phyloP scores from a whole-genome alignment of 2,888 invertebrate genomes.

The Ichneumon xanthorius region DNA sequence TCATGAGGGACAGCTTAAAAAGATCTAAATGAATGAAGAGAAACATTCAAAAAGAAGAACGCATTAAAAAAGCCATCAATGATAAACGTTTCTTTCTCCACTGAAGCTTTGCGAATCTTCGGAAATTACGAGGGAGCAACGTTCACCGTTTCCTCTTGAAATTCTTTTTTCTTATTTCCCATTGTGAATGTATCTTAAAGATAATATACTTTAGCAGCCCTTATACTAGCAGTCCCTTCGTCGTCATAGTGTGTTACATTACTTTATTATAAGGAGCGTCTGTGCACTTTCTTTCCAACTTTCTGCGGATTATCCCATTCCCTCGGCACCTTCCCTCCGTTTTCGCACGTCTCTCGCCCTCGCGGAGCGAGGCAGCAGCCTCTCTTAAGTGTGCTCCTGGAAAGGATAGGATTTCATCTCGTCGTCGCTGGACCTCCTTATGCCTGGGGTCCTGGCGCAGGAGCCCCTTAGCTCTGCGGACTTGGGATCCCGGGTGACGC shows the following conservation, averaged over 20 bases:
- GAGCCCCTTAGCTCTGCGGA: slow-evolving; percentile 48
- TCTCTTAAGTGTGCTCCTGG: slow-evolving; percentile 74
- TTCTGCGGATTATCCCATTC: slow-evolving; percentile 25
- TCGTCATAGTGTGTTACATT: neutral
- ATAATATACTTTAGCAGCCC: neutral
- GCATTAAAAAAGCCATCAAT: neutral
- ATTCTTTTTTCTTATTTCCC: neutral
- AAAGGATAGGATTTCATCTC: slow-evolving; percentile 80
- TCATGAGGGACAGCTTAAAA: neutral
- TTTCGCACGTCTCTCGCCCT: slow-evolving; percentile 42
- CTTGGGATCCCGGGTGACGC: slow-evolving; percentile 74
- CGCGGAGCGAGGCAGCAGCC: slow-evolving; percentile 64
- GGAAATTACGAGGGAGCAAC: neutral
- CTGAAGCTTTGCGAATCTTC: neutral
- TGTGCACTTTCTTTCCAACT: slow-evolving; percentile 27
- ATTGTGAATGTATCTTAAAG: slow-evolving; percentile 4
- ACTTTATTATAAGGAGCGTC: slow-evolving; percentile 22
- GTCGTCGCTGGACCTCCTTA: slow-evolving; percentile 73
- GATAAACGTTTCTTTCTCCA: neutral
- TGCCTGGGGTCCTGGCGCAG: slow-evolving; percentile 57
- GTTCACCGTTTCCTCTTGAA: neutral
- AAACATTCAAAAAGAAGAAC: neutral
- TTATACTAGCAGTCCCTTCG: neutral
- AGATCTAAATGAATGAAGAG: neutral
- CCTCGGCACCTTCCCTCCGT: slow-evolving; percentile 34